Percentiles rank a stretch among this genome's conserved stretches.
These are phyloP conservation scores for Dipodomys merriami DNA, from an alignment of 2,113 vertebrate species.

Conservation along the genomic window DNA sequence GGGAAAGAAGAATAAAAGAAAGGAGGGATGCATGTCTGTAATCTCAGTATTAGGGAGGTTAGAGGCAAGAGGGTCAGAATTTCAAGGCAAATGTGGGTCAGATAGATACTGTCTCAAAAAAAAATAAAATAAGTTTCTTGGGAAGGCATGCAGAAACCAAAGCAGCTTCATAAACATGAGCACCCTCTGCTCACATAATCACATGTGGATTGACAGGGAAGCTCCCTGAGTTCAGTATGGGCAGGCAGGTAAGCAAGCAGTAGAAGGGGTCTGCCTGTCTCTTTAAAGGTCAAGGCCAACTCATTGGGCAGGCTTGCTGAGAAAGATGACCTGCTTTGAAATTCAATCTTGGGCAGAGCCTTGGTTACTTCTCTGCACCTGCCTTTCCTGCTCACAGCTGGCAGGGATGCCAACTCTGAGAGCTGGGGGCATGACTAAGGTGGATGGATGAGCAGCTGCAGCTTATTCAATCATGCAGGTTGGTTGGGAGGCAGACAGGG, in stretches of 20 bases:
- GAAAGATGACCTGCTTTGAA: slow-evolving; percentile 87
- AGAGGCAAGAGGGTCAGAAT: no score
- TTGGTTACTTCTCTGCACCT: slow-evolving; percentile 50
- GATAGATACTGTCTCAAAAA: not conserved
- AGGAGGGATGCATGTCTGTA: not conserved
- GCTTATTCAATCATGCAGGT: not conserved
- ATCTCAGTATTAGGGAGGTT: no score
- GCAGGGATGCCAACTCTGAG: not conserved
- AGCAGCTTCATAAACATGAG: not conserved
- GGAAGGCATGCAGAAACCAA: not conserved
- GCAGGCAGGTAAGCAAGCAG: not conserved
- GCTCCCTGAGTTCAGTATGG: not conserved
- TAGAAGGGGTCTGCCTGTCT: slow-evolving; percentile 37
- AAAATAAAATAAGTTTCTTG: not conserved
- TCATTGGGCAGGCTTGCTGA: slow-evolving; percentile 77
- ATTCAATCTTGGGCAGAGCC: slow-evolving; percentile 80
- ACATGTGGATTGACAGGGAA: not conserved
- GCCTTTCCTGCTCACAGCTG: slow-evolving; percentile 30
- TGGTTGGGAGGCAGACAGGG: not conserved
- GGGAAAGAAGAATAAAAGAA: not conserved
- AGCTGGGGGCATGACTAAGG: not conserved
- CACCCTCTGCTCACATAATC: not conserved
- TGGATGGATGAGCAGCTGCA: slow-evolving; percentile 26
- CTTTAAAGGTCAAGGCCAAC: slow-evolving; percentile 81
- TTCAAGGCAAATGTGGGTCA: not conserved